Evolutionary conservation across 2,888 invertebrate genomes (phyloP), one percentile per base, ranked within the genome.

Genomic region (Xestia ashworthii): DNA sequence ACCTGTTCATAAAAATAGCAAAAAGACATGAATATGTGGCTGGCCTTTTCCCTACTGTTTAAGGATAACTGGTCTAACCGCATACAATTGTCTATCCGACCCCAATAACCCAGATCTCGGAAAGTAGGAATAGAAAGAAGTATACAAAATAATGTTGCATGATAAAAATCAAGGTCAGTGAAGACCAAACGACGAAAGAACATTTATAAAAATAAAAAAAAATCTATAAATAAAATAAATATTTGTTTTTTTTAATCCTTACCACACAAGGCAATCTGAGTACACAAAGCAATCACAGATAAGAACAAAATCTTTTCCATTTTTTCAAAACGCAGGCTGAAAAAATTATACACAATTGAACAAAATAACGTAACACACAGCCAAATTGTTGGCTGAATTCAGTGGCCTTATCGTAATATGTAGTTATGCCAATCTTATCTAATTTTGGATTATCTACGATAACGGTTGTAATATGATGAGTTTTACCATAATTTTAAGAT

Each of bases 221-320:
- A 2, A 2, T 32, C 32, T 32, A 32, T 32, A 32, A 32, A 32
- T 32, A 32, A n/a, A n/a, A 2, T 32, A 14, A 25, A 58, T 60
- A 16, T 60, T 32, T 38, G 16, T 32, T 9, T 19, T 62, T 16
- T 48, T 1, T 32, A 25, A 48, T 75, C 9, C 71, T 78, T 78
- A 78, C 78, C 78, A 58, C 55, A 5, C 5, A 38, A 38, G 1
- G 60, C 60, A 16, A 8, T 32, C 11, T 62, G 9, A 38, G 22
- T 22, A 62, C 62, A 46, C n/a, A 78, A 48, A 9, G 72, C 50
- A 72, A 78, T 60, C 58, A 66, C 66, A 50, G 66, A 53, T 60
- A 78, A 44, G 58, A 78, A 50, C 22, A 72, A 38, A 44, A 60
- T 14, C 32, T 25, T 55, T 12, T 53, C 22, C 78, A 78, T 78